A percentile compares a stretch with the other conserved stretches of the same genome.
Conservation (phyloP, 2,113 vertebrate species). For the Leucopternis melanops region DNA sequence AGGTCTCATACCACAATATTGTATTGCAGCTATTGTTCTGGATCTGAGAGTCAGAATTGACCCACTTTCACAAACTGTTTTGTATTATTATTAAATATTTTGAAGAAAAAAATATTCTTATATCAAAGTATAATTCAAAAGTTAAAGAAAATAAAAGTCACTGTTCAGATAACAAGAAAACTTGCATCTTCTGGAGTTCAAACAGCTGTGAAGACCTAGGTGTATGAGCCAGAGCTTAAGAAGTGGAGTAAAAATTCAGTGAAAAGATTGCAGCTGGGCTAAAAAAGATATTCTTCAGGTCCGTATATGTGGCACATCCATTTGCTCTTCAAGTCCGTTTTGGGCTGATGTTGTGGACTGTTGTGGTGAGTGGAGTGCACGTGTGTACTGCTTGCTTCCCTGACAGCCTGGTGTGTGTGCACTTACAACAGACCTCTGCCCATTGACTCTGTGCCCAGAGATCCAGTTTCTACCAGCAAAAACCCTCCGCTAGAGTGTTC, state of each 20-base stretch:
- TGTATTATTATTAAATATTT: background rate
- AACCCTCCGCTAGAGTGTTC: background rate
- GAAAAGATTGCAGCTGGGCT: background rate
- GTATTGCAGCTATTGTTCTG: background rate
- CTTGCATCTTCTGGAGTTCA: background rate
- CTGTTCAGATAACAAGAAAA: background rate
- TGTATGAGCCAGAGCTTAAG: background rate
- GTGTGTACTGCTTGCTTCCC: background rate
- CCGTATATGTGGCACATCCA: fast-evolving
- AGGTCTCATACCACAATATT: background rate
- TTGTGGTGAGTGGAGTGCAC: background rate
- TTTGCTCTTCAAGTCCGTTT: background rate
- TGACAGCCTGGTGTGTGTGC: background rate
- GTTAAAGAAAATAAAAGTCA: background rate
- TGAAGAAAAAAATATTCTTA: background rate
- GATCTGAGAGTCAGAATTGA: background rate
- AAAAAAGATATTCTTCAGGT: background rate
- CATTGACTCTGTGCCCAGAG: background rate
- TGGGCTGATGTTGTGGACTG: background rate
- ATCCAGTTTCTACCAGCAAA: background rate
- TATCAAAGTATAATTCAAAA: background rate
- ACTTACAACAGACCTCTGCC: background rate
- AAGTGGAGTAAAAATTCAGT: background rate
- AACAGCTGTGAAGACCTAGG: background rate
- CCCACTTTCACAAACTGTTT: background rate